Evolutionary conservation across 2,888 invertebrate genomes (phyloP).

Genomic region (Ecliptopera silaceata): DNA sequence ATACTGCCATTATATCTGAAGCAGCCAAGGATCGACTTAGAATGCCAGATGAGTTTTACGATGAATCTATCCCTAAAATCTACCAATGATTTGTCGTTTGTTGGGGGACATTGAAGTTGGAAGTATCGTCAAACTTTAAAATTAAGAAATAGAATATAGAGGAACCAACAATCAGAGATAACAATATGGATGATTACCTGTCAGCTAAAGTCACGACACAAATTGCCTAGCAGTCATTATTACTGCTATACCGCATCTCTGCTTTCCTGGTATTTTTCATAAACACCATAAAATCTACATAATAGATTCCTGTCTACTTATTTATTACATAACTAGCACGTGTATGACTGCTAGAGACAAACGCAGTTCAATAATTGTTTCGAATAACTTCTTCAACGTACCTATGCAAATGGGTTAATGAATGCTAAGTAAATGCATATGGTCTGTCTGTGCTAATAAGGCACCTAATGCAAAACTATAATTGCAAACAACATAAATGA

Average conservation of each 20-base stretch:
- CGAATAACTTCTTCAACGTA: slow-evolving; percentile 24
- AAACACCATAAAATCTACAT: slow-evolving; percentile 6
- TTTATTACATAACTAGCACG: slow-evolving; percentile 15
- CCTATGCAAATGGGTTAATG: slow-evolving; percentile 34
- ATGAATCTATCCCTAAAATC: too few species aligned
- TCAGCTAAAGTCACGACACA: slow-evolving; percentile 22
- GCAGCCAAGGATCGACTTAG: too few species aligned
- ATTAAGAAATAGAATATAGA: background rate
- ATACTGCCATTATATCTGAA: too few species aligned
- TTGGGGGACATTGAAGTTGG: too few species aligned
- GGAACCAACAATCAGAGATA: slow-evolving; percentile 8
- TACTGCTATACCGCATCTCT: slow-evolving; percentile 12
- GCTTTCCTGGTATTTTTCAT: slow-evolving; percentile 17
- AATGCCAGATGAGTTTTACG: background rate
- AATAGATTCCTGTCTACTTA: slow-evolving; percentile 2
- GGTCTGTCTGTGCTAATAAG: background rate
- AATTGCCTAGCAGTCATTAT: slow-evolving; percentile 12
- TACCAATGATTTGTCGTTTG: too few species aligned
- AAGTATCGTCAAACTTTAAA: background rate
- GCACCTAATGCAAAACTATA: slow-evolving; percentile 16
- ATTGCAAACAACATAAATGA: slow-evolving; percentile 15
- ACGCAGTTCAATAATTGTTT: slow-evolving; percentile 22
- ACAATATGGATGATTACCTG: slow-evolving; percentile 4
- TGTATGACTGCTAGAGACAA: slow-evolving; percentile 9
- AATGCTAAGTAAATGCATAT: slow-evolving; percentile 13